These are phyloP conservation scores for Hoplostethus mediterraneus DNA, from an alignment of 2,797 vertebrate genomes.

Conservation along the genomic window DNA sequence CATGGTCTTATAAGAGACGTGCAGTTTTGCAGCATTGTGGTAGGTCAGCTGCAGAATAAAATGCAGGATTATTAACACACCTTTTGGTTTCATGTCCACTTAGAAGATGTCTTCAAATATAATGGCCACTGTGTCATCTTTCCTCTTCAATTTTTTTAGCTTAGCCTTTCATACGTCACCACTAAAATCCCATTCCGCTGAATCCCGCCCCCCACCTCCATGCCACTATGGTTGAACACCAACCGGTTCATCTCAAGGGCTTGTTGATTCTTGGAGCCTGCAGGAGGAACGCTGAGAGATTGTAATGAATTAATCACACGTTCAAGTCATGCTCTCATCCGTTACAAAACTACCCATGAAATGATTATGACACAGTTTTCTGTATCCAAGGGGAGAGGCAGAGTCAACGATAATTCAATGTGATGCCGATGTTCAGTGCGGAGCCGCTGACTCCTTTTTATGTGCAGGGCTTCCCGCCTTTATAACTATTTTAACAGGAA, in stretches of 20 bases:
- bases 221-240: not conserved
- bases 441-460: slow-evolving; percentile 54
- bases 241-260: slow-evolving; percentile 1
- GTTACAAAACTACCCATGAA: slow-evolving; percentile 57
- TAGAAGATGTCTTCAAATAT: too few species aligned
- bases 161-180: too few species aligned
- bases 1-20: too few species aligned
- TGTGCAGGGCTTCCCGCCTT: slow-evolving; percentile 38
- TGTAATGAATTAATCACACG: slow-evolving; percentile 55
- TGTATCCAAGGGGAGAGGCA: slow-evolving; percentile 25
- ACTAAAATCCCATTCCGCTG: too few species aligned
- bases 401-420: slow-evolving; percentile 48
- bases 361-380: slow-evolving; percentile 65
- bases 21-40: too few species aligned
- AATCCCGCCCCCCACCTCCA: not conserved
- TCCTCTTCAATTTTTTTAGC: too few species aligned
- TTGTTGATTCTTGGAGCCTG: slow-evolving; percentile 53
- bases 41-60: too few species aligned
- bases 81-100: too few species aligned
- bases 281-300: slow-evolving; percentile 29
- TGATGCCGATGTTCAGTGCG: slow-evolving; percentile 45
- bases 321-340: slow-evolving; percentile 27
- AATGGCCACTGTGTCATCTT: too few species aligned
- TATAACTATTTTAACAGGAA: slow-evolving; percentile 68
- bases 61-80: too few species aligned